Conservation (phyloP, 2,888 invertebrate species). For the Torymus tubicola region DNA sequence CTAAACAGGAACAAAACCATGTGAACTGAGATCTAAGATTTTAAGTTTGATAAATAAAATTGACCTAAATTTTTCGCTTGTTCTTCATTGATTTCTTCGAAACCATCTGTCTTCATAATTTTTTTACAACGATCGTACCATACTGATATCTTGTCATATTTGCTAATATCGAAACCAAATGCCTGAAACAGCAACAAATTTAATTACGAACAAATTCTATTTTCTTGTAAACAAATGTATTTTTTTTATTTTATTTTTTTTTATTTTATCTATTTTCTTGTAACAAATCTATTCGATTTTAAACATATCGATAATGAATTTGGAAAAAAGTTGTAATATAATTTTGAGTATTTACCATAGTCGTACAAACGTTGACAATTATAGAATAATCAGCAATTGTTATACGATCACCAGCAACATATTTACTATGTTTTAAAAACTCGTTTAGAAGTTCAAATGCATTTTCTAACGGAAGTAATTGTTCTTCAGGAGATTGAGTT, state of each 20-base stretch:
- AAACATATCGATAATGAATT: too few species aligned
- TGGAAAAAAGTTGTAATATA: too few species aligned
- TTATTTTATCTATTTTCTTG: neutral
- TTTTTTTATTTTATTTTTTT: too few species aligned
- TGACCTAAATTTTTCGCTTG: constrained; percentile 65
- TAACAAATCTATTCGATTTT: too few species aligned
- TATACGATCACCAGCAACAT: constrained; percentile 82
- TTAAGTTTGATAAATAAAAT: constrained; percentile 63
- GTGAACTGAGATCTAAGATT: constrained; percentile 16
- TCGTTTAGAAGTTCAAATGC: constrained; percentile 80
- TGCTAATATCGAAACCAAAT: constrained; percentile 78
- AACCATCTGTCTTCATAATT: constrained; percentile 82
- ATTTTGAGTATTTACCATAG: constrained; percentile 19
- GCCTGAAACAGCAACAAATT: constrained; percentile 72
- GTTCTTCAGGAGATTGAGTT: constrained; percentile 65
- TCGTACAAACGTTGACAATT: constrained; percentile 78
- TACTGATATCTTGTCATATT: constrained; percentile 79
- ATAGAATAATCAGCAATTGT: constrained; percentile 85
- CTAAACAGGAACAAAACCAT: too few species aligned
- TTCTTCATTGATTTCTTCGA: constrained; percentile 77
- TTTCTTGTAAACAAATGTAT: neutral
- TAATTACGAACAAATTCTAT: neutral
- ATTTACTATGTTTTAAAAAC: constrained; percentile 80
- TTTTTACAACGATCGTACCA: constrained; percentile 84
- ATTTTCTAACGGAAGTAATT: constrained; percentile 78